These are phyloP conservation scores for Drosophila mercatorum DNA, from an alignment of 2,888 invertebrate species.

Conservation along the genomic window DNA sequence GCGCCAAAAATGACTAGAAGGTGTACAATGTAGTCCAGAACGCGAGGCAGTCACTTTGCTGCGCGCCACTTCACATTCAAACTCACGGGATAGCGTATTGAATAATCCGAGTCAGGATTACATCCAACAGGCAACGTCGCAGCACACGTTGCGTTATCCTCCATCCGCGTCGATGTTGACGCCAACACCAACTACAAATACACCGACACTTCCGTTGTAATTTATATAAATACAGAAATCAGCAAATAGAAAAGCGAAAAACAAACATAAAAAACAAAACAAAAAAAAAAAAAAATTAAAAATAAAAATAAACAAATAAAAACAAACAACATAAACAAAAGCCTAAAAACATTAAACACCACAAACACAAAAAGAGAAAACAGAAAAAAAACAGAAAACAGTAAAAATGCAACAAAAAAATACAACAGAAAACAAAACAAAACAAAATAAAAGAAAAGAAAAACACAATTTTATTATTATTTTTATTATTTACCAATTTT, in stretches of 20 bases:
- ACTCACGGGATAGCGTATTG: slow-evolving; percentile 86
- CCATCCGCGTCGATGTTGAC: slow-evolving; percentile 85
- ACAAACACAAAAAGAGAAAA: slow-evolving; percentile 37
- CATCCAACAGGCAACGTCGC: slow-evolving; percentile 85
- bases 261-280: not conserved
- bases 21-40: slow-evolving; percentile 88
- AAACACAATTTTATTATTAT: slow-evolving; percentile 78
- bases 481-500: slow-evolving; percentile 83
- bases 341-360: slow-evolving; percentile 28
- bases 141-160: slow-evolving; percentile 85
- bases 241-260: slow-evolving; percentile 24
- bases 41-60: slow-evolving; percentile 88
- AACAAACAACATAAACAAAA: slow-evolving; percentile 11
- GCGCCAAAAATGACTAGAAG: slow-evolving; percentile 94
- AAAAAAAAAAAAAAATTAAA: slow-evolving; percentile 18
- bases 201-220: slow-evolving; percentile 86
- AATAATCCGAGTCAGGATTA: slow-evolving; percentile 86
- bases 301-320: slow-evolving; percentile 12
- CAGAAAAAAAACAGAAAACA: slow-evolving; percentile 55
- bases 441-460: slow-evolving; percentile 34
- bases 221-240: slow-evolving; percentile 65
- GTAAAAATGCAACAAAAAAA: slow-evolving; percentile 53
- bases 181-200: slow-evolving; percentile 86
- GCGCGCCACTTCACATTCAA: slow-evolving; percentile 88
- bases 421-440: slow-evolving; percentile 36